Evolutionary conservation across 2,888 invertebrate species (phyloP), one percentile per base, ranked within the genome.

Genomic region (Sphaerophoria rueppellii): DNA sequence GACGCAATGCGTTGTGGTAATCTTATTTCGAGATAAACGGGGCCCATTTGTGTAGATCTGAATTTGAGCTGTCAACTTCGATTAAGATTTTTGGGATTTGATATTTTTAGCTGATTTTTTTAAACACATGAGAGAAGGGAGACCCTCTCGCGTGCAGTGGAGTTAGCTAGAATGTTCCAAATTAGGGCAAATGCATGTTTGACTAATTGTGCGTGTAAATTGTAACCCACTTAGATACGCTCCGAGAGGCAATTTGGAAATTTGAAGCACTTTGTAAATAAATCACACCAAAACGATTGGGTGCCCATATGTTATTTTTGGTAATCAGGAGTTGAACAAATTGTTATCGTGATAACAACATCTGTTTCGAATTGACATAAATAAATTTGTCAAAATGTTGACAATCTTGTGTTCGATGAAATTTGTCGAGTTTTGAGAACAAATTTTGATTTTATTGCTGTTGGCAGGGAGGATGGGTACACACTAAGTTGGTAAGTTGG

Each of bases 181-280:
- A 76, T 81, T 80, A 80, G 81, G 52, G 54, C 73, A 54, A 43
- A 63, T 73, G 61, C 61, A 69, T 72, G 61, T 65, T 55, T 72
- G 24, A 73, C 81, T 81, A 85, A 85, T 85, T 85, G 73, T 74
- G 81, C 81, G 81, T 85, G 72, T 73, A 46, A 82, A 74, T 65
- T 70, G 70, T 70, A 46, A 67, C 24, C 70, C 70, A 70, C 70
- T 73, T 43, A 46, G 50, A 5, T 37, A 40, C 16, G 43, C 9
- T 35, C 57, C 5, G 4, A 14, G 32, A 46, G n/a, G 43, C 40
- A 43, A 4, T 43, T 35, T 16, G 12, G 11, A 43, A 50, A 40
- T 67, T 67, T 54, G 16, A 32, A 43, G 11, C 16, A 50, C 43
- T 67, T 67, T 54, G 16, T n/a, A 35, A 63, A 6, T 40, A 6